phyloP scores from a whole-genome alignment of 1,140 invertebrate genomes.

The Thaumatotibia leucotreta region DNA sequence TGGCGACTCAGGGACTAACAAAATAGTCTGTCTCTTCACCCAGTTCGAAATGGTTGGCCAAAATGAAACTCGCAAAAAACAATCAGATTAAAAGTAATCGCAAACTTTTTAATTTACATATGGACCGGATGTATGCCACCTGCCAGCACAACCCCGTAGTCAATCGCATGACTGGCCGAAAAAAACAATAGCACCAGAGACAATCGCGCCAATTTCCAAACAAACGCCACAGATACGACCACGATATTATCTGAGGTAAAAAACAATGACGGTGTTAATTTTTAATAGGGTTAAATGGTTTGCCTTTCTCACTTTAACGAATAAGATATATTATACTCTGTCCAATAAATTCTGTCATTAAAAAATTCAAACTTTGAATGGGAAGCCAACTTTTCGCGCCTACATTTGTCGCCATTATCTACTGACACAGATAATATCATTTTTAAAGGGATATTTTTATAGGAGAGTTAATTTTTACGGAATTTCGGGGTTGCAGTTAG shows the following conservation, averaged over 20 bases:
- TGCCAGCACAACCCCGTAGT: slow-evolving; percentile 13
- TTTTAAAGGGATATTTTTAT: too few relatives aligned
- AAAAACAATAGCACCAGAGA: slow-evolving; percentile 51
- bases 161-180: slow-evolving; percentile 34
- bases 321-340: too few relatives aligned
- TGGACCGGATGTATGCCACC: neutral
- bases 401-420: too few relatives aligned
- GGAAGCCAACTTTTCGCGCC: too few relatives aligned
- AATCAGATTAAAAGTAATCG: neutral
- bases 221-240: slow-evolving; percentile 35
- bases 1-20: neutral
- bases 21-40: too few relatives aligned
- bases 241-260: slow-evolving; percentile 36
- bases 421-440: too few relatives aligned
- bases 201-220: slow-evolving; percentile 60
- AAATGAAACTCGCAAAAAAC: neutral
- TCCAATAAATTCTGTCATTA: too few relatives aligned
- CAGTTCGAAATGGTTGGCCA: too few relatives aligned
- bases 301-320: neutral
- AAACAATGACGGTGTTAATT: slow-evolving; percentile 28
- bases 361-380: too few relatives aligned
- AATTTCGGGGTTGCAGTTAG: too few relatives aligned
- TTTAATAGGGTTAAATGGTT: neutral
- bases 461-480: too few relatives aligned
- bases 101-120: slow-evolving; percentile 16